Percentiles rank a stretch among this genome's conserved stretches.
Evolutionary conservation across 2,888 invertebrate genomes (phyloP).

Genomic region (Hetaerina titia): DNA sequence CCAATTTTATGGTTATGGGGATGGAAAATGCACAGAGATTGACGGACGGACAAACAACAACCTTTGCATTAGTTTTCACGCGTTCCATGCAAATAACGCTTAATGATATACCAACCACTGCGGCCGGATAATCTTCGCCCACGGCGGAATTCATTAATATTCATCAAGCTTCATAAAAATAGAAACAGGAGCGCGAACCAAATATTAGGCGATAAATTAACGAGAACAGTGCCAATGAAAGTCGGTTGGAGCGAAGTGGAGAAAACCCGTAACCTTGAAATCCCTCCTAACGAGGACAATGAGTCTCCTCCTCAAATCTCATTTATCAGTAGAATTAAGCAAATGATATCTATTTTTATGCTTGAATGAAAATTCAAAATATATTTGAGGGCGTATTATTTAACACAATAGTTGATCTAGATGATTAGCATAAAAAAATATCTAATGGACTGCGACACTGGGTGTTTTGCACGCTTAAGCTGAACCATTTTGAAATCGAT

Average conservation of each 20-base stretch:
- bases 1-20: background rate
- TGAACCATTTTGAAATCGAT: too few species aligned
- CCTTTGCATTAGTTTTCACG: background rate
- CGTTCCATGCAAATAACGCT: background rate
- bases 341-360: too few species aligned
- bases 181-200: background rate
- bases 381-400: too few species aligned
- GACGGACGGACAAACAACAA: background rate
- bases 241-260: background rate
- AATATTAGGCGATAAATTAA: conserved; percentile 15
- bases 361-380: too few species aligned
- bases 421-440: too few species aligned
- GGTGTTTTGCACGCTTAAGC: too few species aligned
- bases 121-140: background rate
- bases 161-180: conserved; percentile 1
- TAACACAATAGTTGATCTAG: too few species aligned
- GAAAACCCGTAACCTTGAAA: background rate
- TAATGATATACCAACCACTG: conserved; percentile 21
- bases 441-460: too few species aligned
- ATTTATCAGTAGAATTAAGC: too few species aligned
- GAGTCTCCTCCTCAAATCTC: background rate
- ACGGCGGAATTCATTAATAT: background rate
- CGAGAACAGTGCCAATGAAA: background rate
- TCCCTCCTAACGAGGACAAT: background rate
- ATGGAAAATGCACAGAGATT: background rate